Percentiles rank a stretch among this genome's conserved stretches.
Evolutionary conservation across 2,113 vertebrate species (phyloP).

Genomic region (Propithecus coquereli): DNA sequence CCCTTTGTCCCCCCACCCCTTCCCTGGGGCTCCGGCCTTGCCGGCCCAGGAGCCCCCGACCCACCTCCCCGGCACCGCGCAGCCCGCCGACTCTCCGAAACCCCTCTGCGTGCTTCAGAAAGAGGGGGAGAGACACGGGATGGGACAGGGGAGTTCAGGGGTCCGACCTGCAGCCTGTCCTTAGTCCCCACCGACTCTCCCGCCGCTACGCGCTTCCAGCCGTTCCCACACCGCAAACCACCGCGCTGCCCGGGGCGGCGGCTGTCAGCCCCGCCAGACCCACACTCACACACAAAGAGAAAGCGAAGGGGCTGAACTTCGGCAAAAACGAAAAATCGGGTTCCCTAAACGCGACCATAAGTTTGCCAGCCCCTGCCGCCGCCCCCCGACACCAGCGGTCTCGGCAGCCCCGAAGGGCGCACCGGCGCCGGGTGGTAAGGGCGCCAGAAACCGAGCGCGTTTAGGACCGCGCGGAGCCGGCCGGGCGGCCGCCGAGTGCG

Average conservation of each 20-base stretch:
- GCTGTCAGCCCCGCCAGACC: background rate
- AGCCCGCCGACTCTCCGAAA: background rate
- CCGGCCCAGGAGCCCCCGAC: background rate
- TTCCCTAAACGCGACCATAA: background rate
- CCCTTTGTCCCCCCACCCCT: conserved; percentile 61
- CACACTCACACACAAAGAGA: conserved; percentile 47
- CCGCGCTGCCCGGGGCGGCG: background rate
- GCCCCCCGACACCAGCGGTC: background rate
- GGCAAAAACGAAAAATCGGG: background rate
- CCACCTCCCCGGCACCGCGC: conserved; percentile 12
- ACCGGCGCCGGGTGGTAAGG: background rate
- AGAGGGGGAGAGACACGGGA: background rate
- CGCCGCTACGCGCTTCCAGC: background rate
- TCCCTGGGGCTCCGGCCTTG: background rate
- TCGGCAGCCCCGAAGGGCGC: conserved; percentile 34
- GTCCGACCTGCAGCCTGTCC: background rate
- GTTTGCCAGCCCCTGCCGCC: background rate
- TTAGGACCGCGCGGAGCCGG: conserved; percentile 73
- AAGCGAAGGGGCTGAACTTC: background rate
- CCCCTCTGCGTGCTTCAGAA: background rate
- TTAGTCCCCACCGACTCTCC: background rate
- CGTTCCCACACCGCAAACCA: conserved; percentile 32
- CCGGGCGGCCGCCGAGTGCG: background rate
- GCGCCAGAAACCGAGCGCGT: background rate
- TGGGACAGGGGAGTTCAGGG: background rate